phyloP scores from a whole-genome alignment of 2,797 vertebrate species.

The Allobates femoralis region DNA sequence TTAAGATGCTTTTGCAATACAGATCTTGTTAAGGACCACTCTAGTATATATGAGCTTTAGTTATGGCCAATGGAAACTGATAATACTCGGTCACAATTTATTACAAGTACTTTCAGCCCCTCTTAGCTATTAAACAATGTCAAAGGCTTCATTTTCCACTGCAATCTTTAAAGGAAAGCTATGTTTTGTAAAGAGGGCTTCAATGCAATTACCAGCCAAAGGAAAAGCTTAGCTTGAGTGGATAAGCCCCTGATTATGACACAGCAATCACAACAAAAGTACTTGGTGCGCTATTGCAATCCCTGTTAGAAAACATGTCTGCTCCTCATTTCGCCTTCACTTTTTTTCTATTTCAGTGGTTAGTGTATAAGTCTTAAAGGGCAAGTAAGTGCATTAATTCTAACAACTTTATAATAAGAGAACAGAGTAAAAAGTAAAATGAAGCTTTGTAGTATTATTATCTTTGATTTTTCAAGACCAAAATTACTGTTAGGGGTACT shows the following conservation, averaged over 20 bases:
- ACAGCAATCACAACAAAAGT: conserved; percentile 49
- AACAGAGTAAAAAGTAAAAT: no score
- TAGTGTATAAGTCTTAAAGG: conserved; percentile 6
- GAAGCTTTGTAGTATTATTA: no score
- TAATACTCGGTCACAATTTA: conserved; percentile 2
- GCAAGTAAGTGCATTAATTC: not conserved
- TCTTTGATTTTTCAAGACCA: no score
- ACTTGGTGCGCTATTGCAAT: conserved; percentile 27
- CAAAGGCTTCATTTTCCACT: conserved; percentile 46
- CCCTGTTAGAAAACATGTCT: conserved; percentile 35
- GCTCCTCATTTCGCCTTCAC: not conserved
- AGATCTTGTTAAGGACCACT: not conserved
- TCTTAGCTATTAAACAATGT: conserved; percentile 47
- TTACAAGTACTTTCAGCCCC: conserved; percentile 19
- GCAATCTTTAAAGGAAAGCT: conserved; percentile 37
- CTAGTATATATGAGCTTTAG: not conserved
- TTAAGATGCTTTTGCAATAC: not conserved
- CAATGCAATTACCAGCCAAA: conserved; percentile 53
- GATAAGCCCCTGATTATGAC: conserved; percentile 53
- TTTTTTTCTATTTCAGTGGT: not conserved
- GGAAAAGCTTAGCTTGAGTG: conserved; percentile 53
- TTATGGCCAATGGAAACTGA: not conserved
- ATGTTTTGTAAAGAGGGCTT: conserved; percentile 54
- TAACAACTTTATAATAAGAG: no score
- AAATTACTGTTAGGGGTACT: no score